Percentiles rank a stretch among this genome's conserved stretches.
Evolutionary conservation across 2,888 invertebrate genomes (phyloP).

Genomic region (Drosophila multiciliata): DNA sequence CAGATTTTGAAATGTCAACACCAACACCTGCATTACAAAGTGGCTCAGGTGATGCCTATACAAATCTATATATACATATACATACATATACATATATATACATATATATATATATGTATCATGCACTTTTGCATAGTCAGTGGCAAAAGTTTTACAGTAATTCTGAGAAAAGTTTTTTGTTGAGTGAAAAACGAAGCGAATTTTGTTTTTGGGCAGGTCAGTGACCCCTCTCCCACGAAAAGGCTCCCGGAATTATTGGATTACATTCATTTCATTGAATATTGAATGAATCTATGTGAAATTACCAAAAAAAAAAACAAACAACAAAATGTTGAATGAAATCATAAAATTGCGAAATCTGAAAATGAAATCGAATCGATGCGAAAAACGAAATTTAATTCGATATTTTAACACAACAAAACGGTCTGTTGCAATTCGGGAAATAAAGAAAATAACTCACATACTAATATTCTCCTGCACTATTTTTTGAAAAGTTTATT

Average conservation of each 20-base stretch:
- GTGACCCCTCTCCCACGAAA: slow-evolving; percentile 62
- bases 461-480: background rate
- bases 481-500: background rate
- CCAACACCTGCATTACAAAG: slow-evolving; percentile 68
- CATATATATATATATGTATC: slow-evolving; percentile 5
- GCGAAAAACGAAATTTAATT: background rate
- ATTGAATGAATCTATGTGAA: slow-evolving; percentile 55
- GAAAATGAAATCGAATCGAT: slow-evolving; percentile 15
- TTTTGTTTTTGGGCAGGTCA: slow-evolving; percentile 45
- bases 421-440: too few species aligned
- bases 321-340: slow-evolving; percentile 49
- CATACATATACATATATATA: slow-evolving; percentile 2
- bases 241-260: slow-evolving; percentile 20
- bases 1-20: slow-evolving; percentile 77
- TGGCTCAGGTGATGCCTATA: slow-evolving; percentile 70
- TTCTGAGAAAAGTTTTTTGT: slow-evolving; percentile 62
- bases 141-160: slow-evolving; percentile 39
- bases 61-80: slow-evolving; percentile 11
- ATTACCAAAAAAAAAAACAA: background rate
- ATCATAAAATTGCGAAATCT: slow-evolving; percentile 27
- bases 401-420: background rate
- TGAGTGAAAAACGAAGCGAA: slow-evolving; percentile 61
- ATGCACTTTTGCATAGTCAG: slow-evolving; percentile 13
- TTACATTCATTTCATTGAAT: slow-evolving; percentile 24
- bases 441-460: background rate